phyloP scores from a whole-genome alignment of 2,888 invertebrate species.

The Calameuta pallipes region DNA sequence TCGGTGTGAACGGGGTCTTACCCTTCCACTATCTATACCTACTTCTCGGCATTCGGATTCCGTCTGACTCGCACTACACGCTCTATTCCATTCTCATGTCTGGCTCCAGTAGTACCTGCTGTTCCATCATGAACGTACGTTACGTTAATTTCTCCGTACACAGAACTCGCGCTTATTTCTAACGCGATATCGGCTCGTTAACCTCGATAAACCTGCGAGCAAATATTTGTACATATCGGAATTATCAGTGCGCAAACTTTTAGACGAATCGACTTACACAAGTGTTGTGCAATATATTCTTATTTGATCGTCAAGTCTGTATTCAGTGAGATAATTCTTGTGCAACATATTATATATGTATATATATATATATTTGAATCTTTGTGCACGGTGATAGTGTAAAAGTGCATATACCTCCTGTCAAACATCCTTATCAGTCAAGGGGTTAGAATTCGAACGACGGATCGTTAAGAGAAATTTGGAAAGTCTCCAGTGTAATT shows the following conservation, averaged over 20 bases:
- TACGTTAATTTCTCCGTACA: not conserved
- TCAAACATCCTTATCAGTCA: not conserved
- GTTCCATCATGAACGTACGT: not conserved
- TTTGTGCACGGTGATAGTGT: no score
- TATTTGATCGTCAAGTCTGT: not conserved
- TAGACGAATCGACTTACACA: not conserved
- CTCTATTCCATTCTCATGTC: slow-evolving; percentile 8
- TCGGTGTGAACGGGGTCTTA: not conserved
- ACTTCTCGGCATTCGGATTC: slow-evolving; percentile 10
- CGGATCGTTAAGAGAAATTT: no score
- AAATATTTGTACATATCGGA: not conserved
- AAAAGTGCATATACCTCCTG: not conserved
- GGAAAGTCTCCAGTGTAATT: no score
- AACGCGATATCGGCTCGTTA: not conserved
- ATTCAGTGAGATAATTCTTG: not conserved
- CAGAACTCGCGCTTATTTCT: not conserved
- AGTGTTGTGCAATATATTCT: not conserved
- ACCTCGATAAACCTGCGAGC: not conserved
- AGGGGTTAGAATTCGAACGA: not conserved
- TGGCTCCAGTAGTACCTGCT: not conserved
- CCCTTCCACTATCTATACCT: not conserved
- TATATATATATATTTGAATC: no score
- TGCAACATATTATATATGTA: not conserved
- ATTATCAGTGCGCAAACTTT: not conserved
- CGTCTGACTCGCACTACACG: not conserved